Evolutionary conservation across 2,888 invertebrate species (phyloP), one percentile per base, ranked within the genome.

Genomic region (Hyppa rectilinea): DNA sequence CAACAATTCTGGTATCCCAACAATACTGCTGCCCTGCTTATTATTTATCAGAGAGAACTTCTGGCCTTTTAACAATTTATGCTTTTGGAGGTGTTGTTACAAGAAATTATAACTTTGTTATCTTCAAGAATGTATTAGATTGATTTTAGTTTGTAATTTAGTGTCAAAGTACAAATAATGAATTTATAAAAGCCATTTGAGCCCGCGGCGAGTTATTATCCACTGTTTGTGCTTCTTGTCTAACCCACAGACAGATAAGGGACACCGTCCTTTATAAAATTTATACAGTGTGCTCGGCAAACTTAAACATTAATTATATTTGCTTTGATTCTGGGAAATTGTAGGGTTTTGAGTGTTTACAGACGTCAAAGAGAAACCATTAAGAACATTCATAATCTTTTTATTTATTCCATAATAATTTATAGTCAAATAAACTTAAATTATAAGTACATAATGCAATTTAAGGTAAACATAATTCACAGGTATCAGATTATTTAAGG

Each of bases 391-490:
- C 71, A 82, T 78, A 80, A 72, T 80, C 60, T 80, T 83, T 83
- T 82, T 78, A 77, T 83, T 85, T 71, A 83, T 77, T 81, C 4
- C 40, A 64, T 84, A 73, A 76, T 82, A 53, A 73, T 85, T 80
- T 75, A 72, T 83, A 53, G 17, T 53, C 26, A 80, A 83, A 82
- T 65, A 61, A 83, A 77, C 64, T 65, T 65, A 70, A 78, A 64
- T 68, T 47, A 69, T 69, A 55, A 47, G 58, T 70, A 77, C 23
- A 68, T 56, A 58, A 63, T 75, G 45, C 50, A 79, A 64, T 61
- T 84, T 67, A 72, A 75, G 75, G 80, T 81, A 83, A 81, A 82
- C 79, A 75, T 82, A 86, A 82, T 87, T 85, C 81, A 88, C 86
- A 89, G 83, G 84, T 90, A 90, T 83, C 69, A 56, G 64, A 73